These are phyloP conservation scores for Dermolepida albohirtum DNA, from an alignment of 2,888 invertebrate species.

Conservation along the genomic window DNA sequence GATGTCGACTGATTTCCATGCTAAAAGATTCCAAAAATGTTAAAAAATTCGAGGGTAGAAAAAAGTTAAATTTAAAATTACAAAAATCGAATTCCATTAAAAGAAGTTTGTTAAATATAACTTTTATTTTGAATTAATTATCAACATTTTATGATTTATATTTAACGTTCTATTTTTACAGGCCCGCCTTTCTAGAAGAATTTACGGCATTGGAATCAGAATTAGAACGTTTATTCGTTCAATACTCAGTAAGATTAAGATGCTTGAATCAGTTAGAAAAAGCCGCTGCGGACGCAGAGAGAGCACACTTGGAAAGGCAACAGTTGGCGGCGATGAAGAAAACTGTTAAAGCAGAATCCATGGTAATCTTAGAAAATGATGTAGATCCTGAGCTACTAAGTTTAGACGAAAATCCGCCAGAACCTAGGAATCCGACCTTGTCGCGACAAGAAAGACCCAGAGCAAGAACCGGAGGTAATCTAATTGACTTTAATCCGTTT, in stretches of 20 bases:
- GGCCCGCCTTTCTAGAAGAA: constrained; percentile 97
- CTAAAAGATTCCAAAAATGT: too few relatives aligned
- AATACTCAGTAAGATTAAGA: constrained; percentile 89
- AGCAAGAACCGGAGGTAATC: constrained; percentile 71
- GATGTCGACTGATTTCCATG: too few relatives aligned
- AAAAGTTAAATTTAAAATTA: too few relatives aligned
- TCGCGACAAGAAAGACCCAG: constrained; percentile 67
- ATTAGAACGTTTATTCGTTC: constrained; percentile 84
- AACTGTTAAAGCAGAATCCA: constrained; percentile 65
- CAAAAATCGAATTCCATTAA: too few relatives aligned
- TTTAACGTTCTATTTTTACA: constrained; percentile 56
- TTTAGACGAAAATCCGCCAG: constrained; percentile 52
- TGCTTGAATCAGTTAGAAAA: constrained; percentile 90
- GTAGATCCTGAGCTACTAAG: constrained; percentile 55
- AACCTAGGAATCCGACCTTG: constrained; percentile 53
- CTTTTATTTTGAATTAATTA: neutral
- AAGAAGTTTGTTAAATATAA: neutral
- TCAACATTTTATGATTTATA: neutral
- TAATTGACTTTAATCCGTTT: neutral
- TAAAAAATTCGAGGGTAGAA: too few relatives aligned
- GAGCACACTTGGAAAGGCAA: constrained; percentile 81
- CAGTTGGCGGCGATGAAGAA: constrained; percentile 67
- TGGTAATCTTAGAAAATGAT: constrained; percentile 64
- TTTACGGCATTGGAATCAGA: constrained; percentile 90
- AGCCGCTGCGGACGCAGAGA: constrained; percentile 84